A percentile compares a stretch with the other conserved stretches of the same genome.
Conservation (phyloP, 2,888 invertebrate species). For the Arge pagana region DNA sequence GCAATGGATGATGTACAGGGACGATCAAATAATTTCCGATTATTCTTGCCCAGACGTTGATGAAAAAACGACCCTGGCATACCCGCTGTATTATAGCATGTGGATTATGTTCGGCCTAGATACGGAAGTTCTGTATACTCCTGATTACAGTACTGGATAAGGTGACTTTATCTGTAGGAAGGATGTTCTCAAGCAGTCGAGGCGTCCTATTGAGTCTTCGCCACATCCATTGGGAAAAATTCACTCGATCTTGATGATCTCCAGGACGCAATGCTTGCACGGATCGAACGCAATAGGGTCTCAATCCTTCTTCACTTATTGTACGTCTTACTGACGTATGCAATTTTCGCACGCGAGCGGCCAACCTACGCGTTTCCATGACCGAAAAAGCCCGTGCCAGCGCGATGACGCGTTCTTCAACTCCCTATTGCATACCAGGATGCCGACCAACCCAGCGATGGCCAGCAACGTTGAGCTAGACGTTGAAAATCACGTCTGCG, state of each 20-base stretch:
- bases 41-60: constrained; percentile 33
- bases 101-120: constrained; percentile 29
- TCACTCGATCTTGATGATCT: constrained; percentile 17
- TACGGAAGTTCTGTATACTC: constrained; percentile 30
- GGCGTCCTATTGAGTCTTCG: constrained; percentile 20
- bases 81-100: constrained; percentile 28
- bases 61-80: constrained; percentile 29
- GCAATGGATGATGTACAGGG: constrained; percentile 28
- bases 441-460: constrained; percentile 17
- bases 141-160: constrained; percentile 29
- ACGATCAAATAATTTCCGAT: constrained; percentile 28
- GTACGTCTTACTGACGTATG: constrained; percentile 4
- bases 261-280: constrained; percentile 6
- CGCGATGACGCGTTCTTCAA: constrained; percentile 16
- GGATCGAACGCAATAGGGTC: constrained; percentile 7
- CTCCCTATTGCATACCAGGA: constrained; percentile 21
- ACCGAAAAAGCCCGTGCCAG: constrained; percentile 8
- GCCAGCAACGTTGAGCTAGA: constrained; percentile 24
- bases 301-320: constrained; percentile 6
- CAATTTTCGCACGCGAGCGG: constrained; percentile 1
- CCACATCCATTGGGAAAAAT: constrained; percentile 26
- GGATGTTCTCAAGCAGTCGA: constrained; percentile 17
- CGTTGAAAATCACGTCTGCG: constrained; percentile 26
- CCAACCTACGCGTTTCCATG: constrained; percentile 2
- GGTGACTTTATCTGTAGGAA: constrained; percentile 26